A percentile compares a stretch with the other conserved stretches of the same genome.
Conservation (phyloP, 2,888 invertebrate species). For the Thecocarcelia acutangulata region DNA sequence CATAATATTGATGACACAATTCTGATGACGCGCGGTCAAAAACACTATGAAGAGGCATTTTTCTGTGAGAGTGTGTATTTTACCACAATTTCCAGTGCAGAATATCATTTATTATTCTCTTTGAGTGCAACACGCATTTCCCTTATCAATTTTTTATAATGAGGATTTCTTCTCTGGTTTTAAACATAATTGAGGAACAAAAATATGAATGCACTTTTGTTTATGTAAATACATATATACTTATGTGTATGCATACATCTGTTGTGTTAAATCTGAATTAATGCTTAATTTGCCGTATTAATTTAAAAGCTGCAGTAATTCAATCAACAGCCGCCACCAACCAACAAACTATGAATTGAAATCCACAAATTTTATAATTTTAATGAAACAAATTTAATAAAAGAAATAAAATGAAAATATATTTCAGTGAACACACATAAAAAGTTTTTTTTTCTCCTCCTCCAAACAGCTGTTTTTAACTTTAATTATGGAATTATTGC, state of each 20-base stretch:
- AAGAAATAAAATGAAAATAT: slow-evolving; percentile 32
- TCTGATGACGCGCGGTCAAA: too few relatives aligned
- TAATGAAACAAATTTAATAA: slow-evolving; percentile 31
- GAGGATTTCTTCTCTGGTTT: too few relatives aligned
- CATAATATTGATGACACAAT: too few relatives aligned
- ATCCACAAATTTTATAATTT: slow-evolving; percentile 16
- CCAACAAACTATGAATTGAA: not conserved
- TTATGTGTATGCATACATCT: not conserved
- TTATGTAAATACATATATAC: too few relatives aligned
- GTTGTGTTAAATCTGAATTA: not conserved
- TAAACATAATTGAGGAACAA: too few relatives aligned
- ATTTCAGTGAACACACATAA: slow-evolving; percentile 1
- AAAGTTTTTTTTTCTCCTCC: not conserved
- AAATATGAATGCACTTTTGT: too few relatives aligned
- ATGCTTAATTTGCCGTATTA: slow-evolving; percentile 35
- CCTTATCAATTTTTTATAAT: too few relatives aligned
- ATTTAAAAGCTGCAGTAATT: slow-evolving; percentile 24
- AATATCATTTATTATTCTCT: too few relatives aligned
- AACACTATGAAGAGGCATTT: too few relatives aligned
- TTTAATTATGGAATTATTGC: slow-evolving; percentile 34
- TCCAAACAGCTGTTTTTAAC: slow-evolving; percentile 36
- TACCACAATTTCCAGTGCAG: too few relatives aligned
- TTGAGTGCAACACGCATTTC: too few relatives aligned
- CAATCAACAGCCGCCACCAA: slow-evolving; percentile 1
- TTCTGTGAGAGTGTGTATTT: too few relatives aligned